phyloP scores from a whole-genome alignment of 2,113 vertebrate genomes.

The Psephotus haematonotus region DNA sequence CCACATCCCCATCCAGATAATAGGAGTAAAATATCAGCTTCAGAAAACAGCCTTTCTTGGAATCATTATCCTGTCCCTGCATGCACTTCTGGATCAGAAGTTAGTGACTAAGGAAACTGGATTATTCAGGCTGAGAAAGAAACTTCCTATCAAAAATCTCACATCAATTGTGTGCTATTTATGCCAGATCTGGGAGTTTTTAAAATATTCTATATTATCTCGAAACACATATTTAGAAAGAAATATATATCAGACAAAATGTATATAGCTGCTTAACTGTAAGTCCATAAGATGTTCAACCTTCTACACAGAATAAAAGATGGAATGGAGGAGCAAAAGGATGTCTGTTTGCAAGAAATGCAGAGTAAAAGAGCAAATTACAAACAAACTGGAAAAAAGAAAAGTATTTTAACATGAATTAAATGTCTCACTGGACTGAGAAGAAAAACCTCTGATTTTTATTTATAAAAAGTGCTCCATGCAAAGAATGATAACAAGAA shows the following conservation, averaged over 20 bases:
- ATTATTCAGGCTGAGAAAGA: neutral
- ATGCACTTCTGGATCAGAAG: neutral
- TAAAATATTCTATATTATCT: neutral
- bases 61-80: neutral
- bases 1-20: neutral
- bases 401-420: neutral
- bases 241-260: neutral
- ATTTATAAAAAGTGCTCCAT: neutral
- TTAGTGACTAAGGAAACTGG: neutral
- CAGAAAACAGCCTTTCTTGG: neutral
- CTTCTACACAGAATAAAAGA: neutral
- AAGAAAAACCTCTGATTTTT: neutral
- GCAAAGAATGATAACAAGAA: neutral
- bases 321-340: neutral
- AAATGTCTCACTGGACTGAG: neutral
- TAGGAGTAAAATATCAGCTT: neutral
- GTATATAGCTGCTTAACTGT: neutral
- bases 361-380: neutral
- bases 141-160: neutral
- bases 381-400: neutral
- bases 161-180: neutral
- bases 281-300: neutral
- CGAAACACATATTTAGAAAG: neutral
- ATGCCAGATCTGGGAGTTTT: neutral
- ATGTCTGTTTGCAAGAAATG: neutral